phyloP scores from a whole-genome alignment of 2,113 vertebrate species.

The Clarias magur region DNA sequence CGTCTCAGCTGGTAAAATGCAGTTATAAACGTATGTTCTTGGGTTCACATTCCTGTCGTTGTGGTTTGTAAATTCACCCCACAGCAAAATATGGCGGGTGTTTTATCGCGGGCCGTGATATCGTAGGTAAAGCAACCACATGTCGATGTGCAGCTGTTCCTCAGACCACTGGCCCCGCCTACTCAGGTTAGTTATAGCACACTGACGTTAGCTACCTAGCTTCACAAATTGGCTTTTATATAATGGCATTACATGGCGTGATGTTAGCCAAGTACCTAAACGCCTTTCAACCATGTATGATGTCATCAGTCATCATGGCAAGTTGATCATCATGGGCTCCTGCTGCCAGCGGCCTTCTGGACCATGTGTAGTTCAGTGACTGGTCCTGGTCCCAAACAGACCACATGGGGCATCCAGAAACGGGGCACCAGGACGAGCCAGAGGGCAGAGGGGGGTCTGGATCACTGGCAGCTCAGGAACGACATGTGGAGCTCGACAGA shows the following conservation, averaged over 20 bases:
- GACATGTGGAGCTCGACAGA: too few species aligned
- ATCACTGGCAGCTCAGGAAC: too few species aligned
- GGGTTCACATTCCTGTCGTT: slow-evolving; percentile 24
- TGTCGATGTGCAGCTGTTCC: slow-evolving; percentile 16
- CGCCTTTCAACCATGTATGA: not conserved
- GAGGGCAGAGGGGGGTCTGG: too few species aligned
- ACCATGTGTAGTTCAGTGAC: not conserved
- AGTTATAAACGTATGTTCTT: slow-evolving; percentile 24
- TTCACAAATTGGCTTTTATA: not conserved
- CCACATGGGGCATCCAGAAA: too few species aligned
- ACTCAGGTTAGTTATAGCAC: not conserved
- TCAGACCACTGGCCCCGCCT: not conserved
- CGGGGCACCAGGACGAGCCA: too few species aligned
- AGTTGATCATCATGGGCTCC: not conserved
- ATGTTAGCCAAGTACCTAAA: not conserved
- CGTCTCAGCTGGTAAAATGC: slow-evolving; percentile 22
- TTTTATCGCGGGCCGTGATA: not conserved
- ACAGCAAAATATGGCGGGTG: not conserved
- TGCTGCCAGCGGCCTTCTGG: not conserved
- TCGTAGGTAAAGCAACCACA: not conserved
- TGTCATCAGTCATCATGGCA: not conserved
- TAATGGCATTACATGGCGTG: not conserved
- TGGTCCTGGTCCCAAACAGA: not conserved
- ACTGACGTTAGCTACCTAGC: not conserved
- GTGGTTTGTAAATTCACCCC: not conserved